A percentile compares a stretch with the other conserved stretches of the same genome.
Evolutionary conservation across 2,888 invertebrate genomes (phyloP).

Genomic region (Marasmarcha lunaedactyla): DNA sequence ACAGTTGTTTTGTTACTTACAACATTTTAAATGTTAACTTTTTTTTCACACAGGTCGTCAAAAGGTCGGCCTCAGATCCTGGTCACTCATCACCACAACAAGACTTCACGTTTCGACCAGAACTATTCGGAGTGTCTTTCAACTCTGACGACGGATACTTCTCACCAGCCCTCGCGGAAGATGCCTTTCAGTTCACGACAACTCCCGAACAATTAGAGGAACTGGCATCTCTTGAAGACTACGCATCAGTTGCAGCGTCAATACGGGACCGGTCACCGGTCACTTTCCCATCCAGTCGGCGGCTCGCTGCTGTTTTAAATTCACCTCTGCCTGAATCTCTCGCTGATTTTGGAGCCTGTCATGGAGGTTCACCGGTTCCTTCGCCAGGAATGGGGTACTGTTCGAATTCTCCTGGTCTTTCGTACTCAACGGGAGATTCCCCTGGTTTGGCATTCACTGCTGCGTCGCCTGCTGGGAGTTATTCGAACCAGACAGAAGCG

Average conservation of each 20-base stretch:
- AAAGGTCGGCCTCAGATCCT: slow-evolving; percentile 80
- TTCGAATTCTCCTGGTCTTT: slow-evolving; percentile 73
- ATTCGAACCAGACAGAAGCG: slow-evolving; percentile 49
- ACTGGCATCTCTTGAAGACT: slow-evolving; percentile 72
- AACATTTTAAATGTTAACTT: no score
- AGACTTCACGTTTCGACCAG: slow-evolving; percentile 72
- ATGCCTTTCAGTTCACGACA: slow-evolving; percentile 77
- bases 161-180: slow-evolving; percentile 78
- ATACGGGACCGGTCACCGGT: slow-evolving; percentile 70
- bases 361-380: slow-evolving; percentile 64
- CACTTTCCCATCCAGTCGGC: slow-evolving; percentile 75
- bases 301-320: slow-evolving; percentile 81
- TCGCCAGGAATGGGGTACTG: slow-evolving; percentile 66
- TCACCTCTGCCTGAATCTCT: slow-evolving; percentile 83
- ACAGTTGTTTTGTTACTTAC: no score
- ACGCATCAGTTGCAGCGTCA: slow-evolving; percentile 69
- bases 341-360: slow-evolving; percentile 87
- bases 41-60: slow-evolving; percentile 75
- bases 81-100: slow-evolving; percentile 72
- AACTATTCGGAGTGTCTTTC: slow-evolving; percentile 74
- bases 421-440: slow-evolving; percentile 79
- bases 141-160: slow-evolving; percentile 74
- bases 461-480: slow-evolving; percentile 49
- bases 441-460: slow-evolving; percentile 51
- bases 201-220: slow-evolving; percentile 75